phyloP scores from a whole-genome alignment of 2,113 vertebrate species.

The Oreotrochilus melanogaster region DNA sequence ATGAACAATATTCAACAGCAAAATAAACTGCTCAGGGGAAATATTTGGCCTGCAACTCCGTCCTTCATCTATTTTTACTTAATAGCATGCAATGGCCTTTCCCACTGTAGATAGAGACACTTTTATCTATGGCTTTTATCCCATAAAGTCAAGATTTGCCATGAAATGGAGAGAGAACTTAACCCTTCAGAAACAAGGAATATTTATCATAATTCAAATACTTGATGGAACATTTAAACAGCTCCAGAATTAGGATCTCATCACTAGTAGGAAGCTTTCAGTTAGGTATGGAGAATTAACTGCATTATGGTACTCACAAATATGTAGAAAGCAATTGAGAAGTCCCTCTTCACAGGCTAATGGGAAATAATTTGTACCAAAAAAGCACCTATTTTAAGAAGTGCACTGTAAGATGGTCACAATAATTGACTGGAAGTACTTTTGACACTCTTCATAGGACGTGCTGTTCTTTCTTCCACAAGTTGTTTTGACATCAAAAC shows the following conservation, averaged over 20 bases:
- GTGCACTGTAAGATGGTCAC: not conserved
- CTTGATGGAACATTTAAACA: not conserved
- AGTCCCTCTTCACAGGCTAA: not conserved
- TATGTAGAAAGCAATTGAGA: not conserved
- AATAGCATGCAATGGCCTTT: not conserved
- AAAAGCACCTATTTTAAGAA: not conserved
- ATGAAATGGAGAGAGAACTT: not conserved
- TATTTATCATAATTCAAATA: not conserved
- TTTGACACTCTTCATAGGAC: constrained; percentile 11
- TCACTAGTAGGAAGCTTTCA: not conserved
- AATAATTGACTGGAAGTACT: constrained; percentile 29
- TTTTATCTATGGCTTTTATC: not conserved
- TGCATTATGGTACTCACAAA: not conserved
- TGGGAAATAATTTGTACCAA: not conserved
- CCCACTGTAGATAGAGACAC: not conserved
- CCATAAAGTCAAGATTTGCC: not conserved
- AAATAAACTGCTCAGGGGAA: not conserved
- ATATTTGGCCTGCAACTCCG: not conserved
- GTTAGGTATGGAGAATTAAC: not conserved
- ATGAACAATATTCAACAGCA: not conserved
- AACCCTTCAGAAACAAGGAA: not conserved
- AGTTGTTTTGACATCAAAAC: constrained; percentile 76
- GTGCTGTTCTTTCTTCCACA: constrained; percentile 52
- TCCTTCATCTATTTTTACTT: not conserved
- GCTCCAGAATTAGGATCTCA: not conserved